Percentiles rank a stretch among this genome's conserved stretches.
phyloP scores from a whole-genome alignment of 37 sponge, comb jelly and placozoan species.

The Ephydatia muelleri region DNA sequence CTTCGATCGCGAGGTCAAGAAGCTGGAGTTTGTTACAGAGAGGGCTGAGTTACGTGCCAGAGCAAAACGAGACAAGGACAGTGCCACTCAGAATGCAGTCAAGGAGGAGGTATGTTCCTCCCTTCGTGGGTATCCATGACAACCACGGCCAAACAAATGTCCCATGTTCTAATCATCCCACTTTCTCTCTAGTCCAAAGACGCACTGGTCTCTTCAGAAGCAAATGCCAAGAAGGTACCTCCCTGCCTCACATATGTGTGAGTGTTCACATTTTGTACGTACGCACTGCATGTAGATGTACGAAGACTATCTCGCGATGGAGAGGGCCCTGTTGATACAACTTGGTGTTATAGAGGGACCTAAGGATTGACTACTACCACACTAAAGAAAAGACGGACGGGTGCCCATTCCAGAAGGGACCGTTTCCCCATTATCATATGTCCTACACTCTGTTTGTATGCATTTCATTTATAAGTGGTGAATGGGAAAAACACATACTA shows the following conservation, averaged over 20 bases:
- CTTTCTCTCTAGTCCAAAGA: not conserved
- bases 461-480: not conserved
- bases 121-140: not conserved
- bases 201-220: constrained; percentile 21
- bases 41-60: constrained; percentile 36
- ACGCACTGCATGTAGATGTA: constrained; percentile 39
- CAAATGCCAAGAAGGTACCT: constrained; percentile 35
- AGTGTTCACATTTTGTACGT: not conserved
- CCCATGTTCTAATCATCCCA: no score
- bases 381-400: no score
- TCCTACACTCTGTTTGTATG: not conserved
- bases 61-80: constrained; percentile 37
- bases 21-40: constrained; percentile 52
- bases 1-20: constrained; percentile 76
- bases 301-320: constrained; percentile 79
- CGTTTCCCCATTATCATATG: no score
- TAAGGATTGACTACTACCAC: not conserved
- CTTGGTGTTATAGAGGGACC: constrained; percentile 80
- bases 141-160: not conserved
- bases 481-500: not conserved
- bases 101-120: not conserved
- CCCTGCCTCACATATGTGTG: not conserved
- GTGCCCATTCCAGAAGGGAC: not conserved
- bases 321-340: constrained; percentile 79
- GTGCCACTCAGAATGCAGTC: not conserved